A percentile compares a stretch with the other conserved stretches of the same genome.
Conservation (phyloP, 2,888 invertebrate genomes). For the Cheilosia variabilis region DNA sequence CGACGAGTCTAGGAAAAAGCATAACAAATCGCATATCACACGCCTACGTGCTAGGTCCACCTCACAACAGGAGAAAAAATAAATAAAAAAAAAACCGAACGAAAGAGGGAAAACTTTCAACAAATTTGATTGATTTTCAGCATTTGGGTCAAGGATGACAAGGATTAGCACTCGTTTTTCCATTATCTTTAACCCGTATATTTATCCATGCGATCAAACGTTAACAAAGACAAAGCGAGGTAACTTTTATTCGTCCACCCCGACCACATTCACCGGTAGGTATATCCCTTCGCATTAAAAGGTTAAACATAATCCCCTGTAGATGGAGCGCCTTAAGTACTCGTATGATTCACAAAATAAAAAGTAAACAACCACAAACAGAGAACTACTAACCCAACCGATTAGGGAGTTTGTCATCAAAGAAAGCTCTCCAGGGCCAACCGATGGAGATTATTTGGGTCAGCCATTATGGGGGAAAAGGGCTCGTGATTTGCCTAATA, state of each 20-base stretch:
- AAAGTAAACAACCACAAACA: constrained; percentile 15
- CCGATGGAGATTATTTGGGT: constrained; percentile 58
- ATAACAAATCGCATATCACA: constrained; percentile 7
- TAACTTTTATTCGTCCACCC: background rate
- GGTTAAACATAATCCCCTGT: constrained; percentile 68
- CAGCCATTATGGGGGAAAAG: constrained; percentile 32
- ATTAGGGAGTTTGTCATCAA: constrained; percentile 25
- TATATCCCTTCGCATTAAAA: constrained; percentile 45
- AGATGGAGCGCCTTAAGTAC: constrained; percentile 45
- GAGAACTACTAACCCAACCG: constrained; percentile 7
- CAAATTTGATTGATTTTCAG: constrained; percentile 59
- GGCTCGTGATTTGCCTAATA: constrained; percentile 4
- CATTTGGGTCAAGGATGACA: constrained; percentile 70
- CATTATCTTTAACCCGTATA: constrained; percentile 32
- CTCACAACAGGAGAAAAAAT: background rate
- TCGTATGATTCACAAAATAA: constrained; percentile 41
- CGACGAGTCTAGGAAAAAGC: background rate
- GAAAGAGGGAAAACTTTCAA: background rate
- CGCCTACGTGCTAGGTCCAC: background rate
- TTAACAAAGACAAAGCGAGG: constrained; percentile 34
- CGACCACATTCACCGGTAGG: constrained; percentile 24
- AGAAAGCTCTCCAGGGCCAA: constrained; percentile 25
- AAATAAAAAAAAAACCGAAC: too few species aligned
- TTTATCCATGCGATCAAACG: constrained; percentile 36
- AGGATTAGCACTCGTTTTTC: constrained; percentile 60